Conservation (phyloP, 2,888 invertebrate species). For the Patella depressa region DNA sequence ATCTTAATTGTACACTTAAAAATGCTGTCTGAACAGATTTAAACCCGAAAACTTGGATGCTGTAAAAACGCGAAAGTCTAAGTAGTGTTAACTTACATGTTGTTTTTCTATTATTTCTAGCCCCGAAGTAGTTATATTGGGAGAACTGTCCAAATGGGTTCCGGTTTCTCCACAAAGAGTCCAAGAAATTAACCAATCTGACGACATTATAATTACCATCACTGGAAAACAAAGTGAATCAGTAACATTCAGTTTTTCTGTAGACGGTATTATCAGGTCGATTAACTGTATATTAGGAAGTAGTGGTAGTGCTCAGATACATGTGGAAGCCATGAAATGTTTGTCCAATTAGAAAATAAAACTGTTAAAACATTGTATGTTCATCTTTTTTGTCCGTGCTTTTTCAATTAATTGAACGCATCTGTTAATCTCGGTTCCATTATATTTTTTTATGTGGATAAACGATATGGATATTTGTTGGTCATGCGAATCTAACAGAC, state of each 20-base stretch:
- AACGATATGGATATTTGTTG: no score
- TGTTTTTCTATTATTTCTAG: constrained; percentile 21
- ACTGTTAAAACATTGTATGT: no score
- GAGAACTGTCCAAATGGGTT: constrained; percentile 45
- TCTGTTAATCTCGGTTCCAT: no score
- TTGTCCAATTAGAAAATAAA: neutral
- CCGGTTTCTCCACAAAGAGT: constrained; percentile 44
- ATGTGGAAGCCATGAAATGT: neutral
- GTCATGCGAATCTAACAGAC: no score
- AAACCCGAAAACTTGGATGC: no score
- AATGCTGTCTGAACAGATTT: no score
- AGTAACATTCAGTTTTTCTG: constrained; percentile 24
- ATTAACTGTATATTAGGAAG: constrained; percentile 3
- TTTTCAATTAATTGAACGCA: no score
- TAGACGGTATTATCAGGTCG: constrained; percentile 18
- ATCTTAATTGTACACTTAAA: no score
- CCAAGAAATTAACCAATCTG: constrained; percentile 18
- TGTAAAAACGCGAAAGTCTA: no score
- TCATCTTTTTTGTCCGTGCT: no score
- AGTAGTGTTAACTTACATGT: no score
- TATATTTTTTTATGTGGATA: no score
- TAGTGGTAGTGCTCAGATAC: neutral
- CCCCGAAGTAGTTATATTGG: constrained; percentile 37
- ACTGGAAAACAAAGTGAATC: constrained; percentile 30
- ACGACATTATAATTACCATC: constrained; percentile 30